Evolutionary conservation across 2,888 invertebrate genomes (phyloP), one percentile per base, ranked within the genome.

Genomic region (Drosophila yooni): DNA sequence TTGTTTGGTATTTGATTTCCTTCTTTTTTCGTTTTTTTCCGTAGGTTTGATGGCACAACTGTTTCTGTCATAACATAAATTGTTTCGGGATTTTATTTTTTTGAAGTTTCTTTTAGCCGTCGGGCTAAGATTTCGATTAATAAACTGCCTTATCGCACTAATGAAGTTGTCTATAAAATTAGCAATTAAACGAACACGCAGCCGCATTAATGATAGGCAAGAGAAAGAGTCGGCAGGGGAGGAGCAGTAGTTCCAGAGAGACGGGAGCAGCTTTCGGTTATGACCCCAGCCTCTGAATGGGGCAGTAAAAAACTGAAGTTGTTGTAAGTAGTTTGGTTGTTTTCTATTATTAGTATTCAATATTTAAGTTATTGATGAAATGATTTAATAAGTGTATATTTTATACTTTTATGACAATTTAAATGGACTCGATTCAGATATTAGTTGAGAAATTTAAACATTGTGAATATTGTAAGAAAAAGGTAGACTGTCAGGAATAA

Each of bases 81-180:
- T 63, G 33, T 57, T 31, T 64, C 43, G 46, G 27, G 43, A 40
- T 51, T 52, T 53, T 54, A 52, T 64, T 51, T 61, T 21, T 59
- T 62, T 31, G 15, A 38, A 18, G 36, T 51, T 69, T 46, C 33
- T 53, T 34, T 52, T 34, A 56, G 66, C 67, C 61, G 58, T 54
- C 67, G 62, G 69, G 69, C 66, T 50, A 63, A 67, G 67, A 80
- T 76, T 78, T 74, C 69, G 68, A 74, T 79, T 80, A 70, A 11
- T 25, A 46, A 15, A 25, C 38, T 38, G 50, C 27, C 89, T 76
- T 83, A 88, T 88, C 84, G 78, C 82, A 29, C 75, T 86, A 86
- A 86, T 87, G 87, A 86, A 86, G 85, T 82, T 76, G 89, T 82
- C 85, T 79, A 84, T 86, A 81, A 86, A 86, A 79, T 88, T 82